Evolutionary conservation across 2,888 invertebrate species (phyloP), one percentile per base, ranked within the genome.

Genomic region (Epirrhoe tristata): DNA sequence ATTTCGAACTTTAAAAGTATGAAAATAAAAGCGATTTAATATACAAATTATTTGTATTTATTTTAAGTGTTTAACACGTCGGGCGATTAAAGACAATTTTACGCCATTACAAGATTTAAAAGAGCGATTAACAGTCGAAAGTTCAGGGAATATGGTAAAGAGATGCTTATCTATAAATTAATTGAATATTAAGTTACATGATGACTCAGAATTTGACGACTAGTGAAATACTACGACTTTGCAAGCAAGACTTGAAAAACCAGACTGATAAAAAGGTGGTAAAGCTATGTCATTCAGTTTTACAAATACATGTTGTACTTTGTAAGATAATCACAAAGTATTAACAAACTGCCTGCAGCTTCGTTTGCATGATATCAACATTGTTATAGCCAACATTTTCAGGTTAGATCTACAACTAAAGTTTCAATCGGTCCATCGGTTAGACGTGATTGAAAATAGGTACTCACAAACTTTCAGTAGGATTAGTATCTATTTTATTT

Each of bases 131-230:
- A 58, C 51, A 63, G 66, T 61, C 63, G 59, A 64, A 70, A 67
- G 72, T 72, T 71, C 74, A 74, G 62, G 67, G 71, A 74, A 74
- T 74, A 70, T 70, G 67, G 66, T 63, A 62, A 68, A 34, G 50
- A 62, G 74, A 74, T 74, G 43, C 52, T 71, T 74, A 74, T 74
- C 74, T 54, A 46, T 43, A 58, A 67, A 73, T 73, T 73, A 74
- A 74, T 74, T 74, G 73, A 70, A 73, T 72, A 73, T 71, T 66
- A 73, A 63, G 63, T 71, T 71, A 66, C 72, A 46, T 54, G 58
- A 58, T 68, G 61, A 68, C 58, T 68, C 54, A 68, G 54, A 64
- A 34, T 63, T 50, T 16, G 16, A 24, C 10, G 8, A 48, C 58
- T 52, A 51, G 16, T 12, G 4, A n/a, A 32, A 17, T 55, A 12